These are phyloP conservation scores for Nesidiocoris tenuis DNA, from an alignment of 2,888 invertebrate genomes.

Conservation along the genomic window DNA sequence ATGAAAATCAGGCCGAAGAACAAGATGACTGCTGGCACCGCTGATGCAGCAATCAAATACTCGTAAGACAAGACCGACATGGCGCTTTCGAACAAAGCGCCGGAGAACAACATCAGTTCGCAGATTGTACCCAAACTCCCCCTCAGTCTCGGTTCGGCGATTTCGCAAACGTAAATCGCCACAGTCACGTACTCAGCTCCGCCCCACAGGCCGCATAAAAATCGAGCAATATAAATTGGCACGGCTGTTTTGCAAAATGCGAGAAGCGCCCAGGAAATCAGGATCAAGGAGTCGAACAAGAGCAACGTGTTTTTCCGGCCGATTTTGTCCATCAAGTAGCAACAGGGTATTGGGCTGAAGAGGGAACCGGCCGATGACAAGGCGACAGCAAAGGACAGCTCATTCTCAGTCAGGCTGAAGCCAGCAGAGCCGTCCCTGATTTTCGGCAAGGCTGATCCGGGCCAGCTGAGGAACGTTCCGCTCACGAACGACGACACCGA, in stretches of 20 bases:
- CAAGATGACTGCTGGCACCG: constrained; percentile 57
- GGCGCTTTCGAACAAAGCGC: constrained; percentile 49
- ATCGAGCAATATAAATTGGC: constrained; percentile 47
- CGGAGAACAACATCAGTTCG: constrained; percentile 49
- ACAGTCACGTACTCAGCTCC: constrained; percentile 51
- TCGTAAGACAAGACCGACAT: constrained; percentile 54
- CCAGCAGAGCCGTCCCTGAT: constrained; percentile 44
- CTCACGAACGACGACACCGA: constrained; percentile 36
- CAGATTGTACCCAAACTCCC: constrained; percentile 49
- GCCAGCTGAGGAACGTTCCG: constrained; percentile 47
- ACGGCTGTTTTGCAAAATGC: constrained; percentile 39
- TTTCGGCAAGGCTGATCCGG: constrained; percentile 47
- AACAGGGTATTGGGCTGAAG: constrained; percentile 54
- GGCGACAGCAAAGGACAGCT: constrained; percentile 49
- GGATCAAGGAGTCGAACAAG: constrained; percentile 60
- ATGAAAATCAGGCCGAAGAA: constrained; percentile 60
- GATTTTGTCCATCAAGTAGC: constrained; percentile 60
- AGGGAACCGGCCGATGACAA: constrained; percentile 49
- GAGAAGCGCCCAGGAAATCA: constrained; percentile 57
- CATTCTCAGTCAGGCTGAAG: constrained; percentile 43
- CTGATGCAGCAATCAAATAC: constrained; percentile 55
- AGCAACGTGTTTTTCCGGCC: constrained; percentile 62
- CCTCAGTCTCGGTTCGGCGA: constrained; percentile 48
- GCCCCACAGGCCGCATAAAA: constrained; percentile 49
- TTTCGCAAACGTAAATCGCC: constrained; percentile 51